These are phyloP conservation scores for Galeopterus variegatus DNA, from an alignment of 2,113 vertebrate species.

Conservation along the genomic window DNA sequence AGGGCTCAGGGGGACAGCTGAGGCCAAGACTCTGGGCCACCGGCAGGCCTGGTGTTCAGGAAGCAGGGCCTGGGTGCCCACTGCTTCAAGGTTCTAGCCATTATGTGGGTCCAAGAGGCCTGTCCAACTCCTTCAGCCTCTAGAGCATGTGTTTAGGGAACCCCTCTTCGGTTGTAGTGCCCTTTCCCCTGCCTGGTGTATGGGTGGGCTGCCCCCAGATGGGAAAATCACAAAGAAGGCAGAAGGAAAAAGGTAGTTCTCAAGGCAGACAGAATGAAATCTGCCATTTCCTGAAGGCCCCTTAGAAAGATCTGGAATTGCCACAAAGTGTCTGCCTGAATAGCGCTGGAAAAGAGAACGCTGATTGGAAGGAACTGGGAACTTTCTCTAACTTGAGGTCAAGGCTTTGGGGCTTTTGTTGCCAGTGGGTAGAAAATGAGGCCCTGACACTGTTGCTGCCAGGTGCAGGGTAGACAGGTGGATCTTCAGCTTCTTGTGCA, in stretches of 20 bases:
- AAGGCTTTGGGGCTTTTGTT: slow-evolving; percentile 75
- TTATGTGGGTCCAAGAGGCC: background rate
- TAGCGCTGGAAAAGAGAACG: background rate
- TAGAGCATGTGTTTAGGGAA: slow-evolving; percentile 65
- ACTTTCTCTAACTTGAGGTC: slow-evolving; percentile 57
- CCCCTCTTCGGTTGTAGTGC: slow-evolving; percentile 70
- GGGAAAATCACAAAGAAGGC: slow-evolving; percentile 73
- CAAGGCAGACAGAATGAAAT: slow-evolving; percentile 72
- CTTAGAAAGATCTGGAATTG: slow-evolving; percentile 68
- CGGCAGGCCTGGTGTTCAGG: background rate
- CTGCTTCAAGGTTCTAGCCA: background rate
- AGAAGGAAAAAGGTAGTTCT: slow-evolving; percentile 53
- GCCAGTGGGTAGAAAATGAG: slow-evolving; percentile 62
- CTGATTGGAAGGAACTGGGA: slow-evolving; percentile 76
- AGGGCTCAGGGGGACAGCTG: background rate
- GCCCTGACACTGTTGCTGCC: slow-evolving; percentile 27
- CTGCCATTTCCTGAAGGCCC: slow-evolving; percentile 40
- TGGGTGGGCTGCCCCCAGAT: slow-evolving; percentile 45
- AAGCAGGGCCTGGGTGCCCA: background rate
- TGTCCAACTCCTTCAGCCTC: background rate
- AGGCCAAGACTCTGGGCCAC: background rate
- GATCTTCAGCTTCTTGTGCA: background rate
- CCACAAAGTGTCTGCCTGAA: slow-evolving; percentile 68
- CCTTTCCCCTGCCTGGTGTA: background rate
- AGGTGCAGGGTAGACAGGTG: slow-evolving; percentile 79